These are phyloP conservation scores for Rhagonycha lutea DNA, from an alignment of 2,888 invertebrate genomes.

Conservation along the genomic window DNA sequence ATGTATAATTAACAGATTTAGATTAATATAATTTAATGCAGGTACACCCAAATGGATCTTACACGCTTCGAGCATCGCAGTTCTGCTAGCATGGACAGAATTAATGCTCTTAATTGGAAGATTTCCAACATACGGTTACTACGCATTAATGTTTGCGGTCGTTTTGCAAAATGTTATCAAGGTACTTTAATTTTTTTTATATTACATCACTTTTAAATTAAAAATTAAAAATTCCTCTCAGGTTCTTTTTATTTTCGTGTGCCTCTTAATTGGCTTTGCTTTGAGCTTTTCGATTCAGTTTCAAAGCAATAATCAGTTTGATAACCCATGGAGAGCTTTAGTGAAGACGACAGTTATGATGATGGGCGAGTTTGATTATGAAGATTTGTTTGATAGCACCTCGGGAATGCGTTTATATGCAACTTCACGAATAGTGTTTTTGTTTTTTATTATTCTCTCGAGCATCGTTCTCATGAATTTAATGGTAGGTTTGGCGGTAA, in stretches of 20 bases:
- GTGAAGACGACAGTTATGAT: slow-evolving; percentile 63
- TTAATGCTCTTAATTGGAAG: slow-evolving; percentile 60
- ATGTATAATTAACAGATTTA: not conserved
- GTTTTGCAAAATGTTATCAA: slow-evolving; percentile 60
- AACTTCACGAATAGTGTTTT: slow-evolving; percentile 56
- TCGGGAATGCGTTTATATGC: slow-evolving; percentile 33
- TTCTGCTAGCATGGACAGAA: slow-evolving; percentile 60
- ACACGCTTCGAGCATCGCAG: slow-evolving; percentile 53
- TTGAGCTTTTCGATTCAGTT: slow-evolving; percentile 61
- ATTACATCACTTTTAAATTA: not conserved
- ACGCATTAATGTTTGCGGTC: slow-evolving; percentile 61
- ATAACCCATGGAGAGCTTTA: slow-evolving; percentile 52
- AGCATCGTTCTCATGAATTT: slow-evolving; percentile 63
- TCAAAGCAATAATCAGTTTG: slow-evolving; percentile 53
- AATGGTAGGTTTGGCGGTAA: slow-evolving; percentile 61
- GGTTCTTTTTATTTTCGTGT: slow-evolving; percentile 49
- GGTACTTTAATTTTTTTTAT: slow-evolving; percentile 43
- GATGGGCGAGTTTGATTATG: slow-evolving; percentile 62
- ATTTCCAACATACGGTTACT: slow-evolving; percentile 60
- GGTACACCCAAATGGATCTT: slow-evolving; percentile 49
- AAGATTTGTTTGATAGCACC: slow-evolving; percentile 49
- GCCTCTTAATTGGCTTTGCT: slow-evolving; percentile 60
- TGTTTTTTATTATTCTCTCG: slow-evolving; percentile 58
- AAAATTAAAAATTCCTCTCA: not conserved
- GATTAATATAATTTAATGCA: slow-evolving; percentile 18